Evolutionary conservation across 2,888 invertebrate species (phyloP), one percentile per base, ranked within the genome.

Genomic region (Eupithecia centaureata): DNA sequence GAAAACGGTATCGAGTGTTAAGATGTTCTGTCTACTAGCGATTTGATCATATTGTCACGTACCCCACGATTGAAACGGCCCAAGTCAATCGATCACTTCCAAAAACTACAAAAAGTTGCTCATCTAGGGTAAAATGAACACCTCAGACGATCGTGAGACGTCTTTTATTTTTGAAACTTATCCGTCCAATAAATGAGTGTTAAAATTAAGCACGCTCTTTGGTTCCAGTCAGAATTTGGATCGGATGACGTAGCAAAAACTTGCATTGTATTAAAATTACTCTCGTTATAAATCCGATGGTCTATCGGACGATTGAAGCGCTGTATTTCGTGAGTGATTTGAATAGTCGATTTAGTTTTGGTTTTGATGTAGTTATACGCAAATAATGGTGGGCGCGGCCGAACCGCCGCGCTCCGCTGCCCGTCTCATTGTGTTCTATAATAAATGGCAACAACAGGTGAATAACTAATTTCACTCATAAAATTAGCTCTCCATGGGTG

Each of bases 401-500:
- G 80, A 60, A 61, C 63, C 81, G 87, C 82, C 79, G 82, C 87
- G 86, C 83, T 86, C 76, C 85, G 82, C 82, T 87, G 88, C 83
- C 83, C 84, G 73, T 81, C 82, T 79, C 87, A 90, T 93, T 93
- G 92, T 92, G 81, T 79, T 84, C 85, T 88, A 87, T 89, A 89
- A 91, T 91, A 92, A 93, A 93, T 91, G 89, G 87, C 91, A 92
- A 91, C 91, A 91, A 91, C 92, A 93, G 92, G 92, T 93, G 91
- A 92, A 91, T 91, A 88, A 91, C 90, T 92, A 91, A 92, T 93
- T 93, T 92, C 89, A 89, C 90, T 91, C 86, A 91, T 91, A 92
- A 92, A 90, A 90, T 90, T 90, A 92, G 89, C 88, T 88, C 83
- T 87, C 82, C 86, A 89, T 91, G 91, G 92, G 91, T 89, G 92